These are phyloP conservation scores for Nomada ruficornis DNA, from an alignment of 2,888 invertebrate species.

Conservation along the genomic window DNA sequence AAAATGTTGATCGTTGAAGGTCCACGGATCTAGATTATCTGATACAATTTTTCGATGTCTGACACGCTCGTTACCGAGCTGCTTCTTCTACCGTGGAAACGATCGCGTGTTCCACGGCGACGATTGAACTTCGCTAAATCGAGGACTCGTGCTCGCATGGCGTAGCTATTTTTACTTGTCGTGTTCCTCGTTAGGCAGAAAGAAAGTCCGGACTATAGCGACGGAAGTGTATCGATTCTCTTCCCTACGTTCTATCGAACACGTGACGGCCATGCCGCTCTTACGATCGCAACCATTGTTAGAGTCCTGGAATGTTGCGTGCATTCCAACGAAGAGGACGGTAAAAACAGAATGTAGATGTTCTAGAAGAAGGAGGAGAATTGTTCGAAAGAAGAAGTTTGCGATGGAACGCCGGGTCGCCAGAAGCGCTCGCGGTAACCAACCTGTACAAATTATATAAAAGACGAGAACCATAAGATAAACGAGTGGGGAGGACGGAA, in stretches of 20 bases:
- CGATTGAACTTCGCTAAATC: slow-evolving; percentile 37
- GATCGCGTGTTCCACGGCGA: slow-evolving; percentile 16
- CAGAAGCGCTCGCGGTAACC: slow-evolving; percentile 21
- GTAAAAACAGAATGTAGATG: not conserved
- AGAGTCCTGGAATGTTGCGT: slow-evolving; percentile 7
- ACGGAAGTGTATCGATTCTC: slow-evolving; percentile 69
- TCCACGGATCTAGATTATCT: not conserved
- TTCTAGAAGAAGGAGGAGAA: not conserved
- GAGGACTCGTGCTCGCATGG: slow-evolving; percentile 38
- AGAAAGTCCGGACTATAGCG: slow-evolving; percentile 48
- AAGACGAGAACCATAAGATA: slow-evolving; percentile 48
- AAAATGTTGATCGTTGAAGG: not conserved
- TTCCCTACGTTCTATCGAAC: slow-evolving; percentile 50
- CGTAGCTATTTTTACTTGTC: slow-evolving; percentile 59
- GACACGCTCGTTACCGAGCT: slow-evolving; percentile 24
- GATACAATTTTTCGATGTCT: not conserved
- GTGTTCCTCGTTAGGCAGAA: slow-evolving; percentile 35
- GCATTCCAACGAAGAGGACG: not conserved
- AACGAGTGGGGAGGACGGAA: slow-evolving; percentile 6
- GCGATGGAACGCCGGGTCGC: not conserved
- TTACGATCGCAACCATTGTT: not conserved
- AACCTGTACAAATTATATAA: slow-evolving; percentile 53
- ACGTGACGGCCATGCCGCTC: not conserved
- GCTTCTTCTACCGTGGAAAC: not conserved
- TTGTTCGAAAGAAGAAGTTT: not conserved